Percentiles rank a stretch among this genome's conserved stretches.
Conservation (phyloP, 1,140 invertebrate genomes). For the Sycophaga agraensis region DNA sequence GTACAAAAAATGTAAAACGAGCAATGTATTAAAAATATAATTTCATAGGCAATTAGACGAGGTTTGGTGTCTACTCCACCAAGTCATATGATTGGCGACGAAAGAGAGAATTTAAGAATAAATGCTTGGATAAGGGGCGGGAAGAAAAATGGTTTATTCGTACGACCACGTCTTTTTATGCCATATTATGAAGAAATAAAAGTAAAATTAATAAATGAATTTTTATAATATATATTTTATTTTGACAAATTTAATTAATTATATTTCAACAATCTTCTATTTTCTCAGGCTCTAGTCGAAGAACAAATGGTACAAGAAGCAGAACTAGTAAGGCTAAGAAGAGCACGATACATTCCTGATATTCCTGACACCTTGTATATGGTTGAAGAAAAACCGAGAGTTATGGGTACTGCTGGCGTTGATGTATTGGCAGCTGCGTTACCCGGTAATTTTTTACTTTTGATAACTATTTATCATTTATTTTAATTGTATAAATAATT, state of each 20-base stretch:
- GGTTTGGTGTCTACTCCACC: constrained; percentile 84
- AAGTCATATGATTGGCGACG: constrained; percentile 81
- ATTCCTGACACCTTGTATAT: constrained; percentile 95
- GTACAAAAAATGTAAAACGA: too few species aligned
- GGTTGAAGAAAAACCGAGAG: constrained; percentile 70
- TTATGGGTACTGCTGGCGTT: constrained; percentile 66
- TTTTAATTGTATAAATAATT: not conserved
- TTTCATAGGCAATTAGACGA: constrained; percentile 70
- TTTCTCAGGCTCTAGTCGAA: constrained; percentile 71
- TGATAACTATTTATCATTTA: too few species aligned
- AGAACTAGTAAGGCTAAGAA: constrained; percentile 72
- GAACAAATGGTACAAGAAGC: constrained; percentile 80
- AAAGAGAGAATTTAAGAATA: constrained; percentile 69
- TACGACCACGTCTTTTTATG: constrained; percentile 85
- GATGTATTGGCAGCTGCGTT: constrained; percentile 64
- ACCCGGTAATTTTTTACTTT: constrained; percentile 52
- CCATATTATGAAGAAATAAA: constrained; percentile 94
- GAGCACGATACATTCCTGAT: constrained; percentile 69
- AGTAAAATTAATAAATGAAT: constrained; percentile 53
- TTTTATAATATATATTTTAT: constrained; percentile 10
- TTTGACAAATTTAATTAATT: constrained; percentile 6
- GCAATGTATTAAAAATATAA: not conserved
- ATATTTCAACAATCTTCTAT: constrained; percentile 4
- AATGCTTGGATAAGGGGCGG: constrained; percentile 83
- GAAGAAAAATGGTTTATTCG: constrained; percentile 78